Percentiles rank a stretch among this genome's conserved stretches.
These are phyloP conservation scores for Mergus octosetaceus DNA, from an alignment of 2,797 vertebrate species.

Conservation along the genomic window DNA sequence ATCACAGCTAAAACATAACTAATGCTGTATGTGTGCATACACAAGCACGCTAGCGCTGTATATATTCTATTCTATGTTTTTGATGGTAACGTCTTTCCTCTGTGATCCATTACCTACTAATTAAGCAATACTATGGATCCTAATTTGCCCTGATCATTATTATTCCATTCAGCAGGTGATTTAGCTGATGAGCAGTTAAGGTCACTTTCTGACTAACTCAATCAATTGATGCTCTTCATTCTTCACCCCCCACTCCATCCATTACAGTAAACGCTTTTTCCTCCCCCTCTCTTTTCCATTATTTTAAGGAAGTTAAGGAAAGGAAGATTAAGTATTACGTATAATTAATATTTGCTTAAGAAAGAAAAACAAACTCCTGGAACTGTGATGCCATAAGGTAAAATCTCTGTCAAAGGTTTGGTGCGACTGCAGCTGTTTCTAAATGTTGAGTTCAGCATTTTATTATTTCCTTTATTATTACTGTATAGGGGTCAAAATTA, in stretches of 20 bases:
- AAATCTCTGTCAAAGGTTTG: not conserved
- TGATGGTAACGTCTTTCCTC: not conserved
- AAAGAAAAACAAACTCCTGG: slow-evolving; percentile 13
- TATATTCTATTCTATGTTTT: not conserved
- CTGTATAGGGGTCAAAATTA: slow-evolving; percentile 39
- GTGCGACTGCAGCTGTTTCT: not conserved
- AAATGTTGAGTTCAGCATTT: slow-evolving; percentile 45
- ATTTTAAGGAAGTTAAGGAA: slow-evolving; percentile 19
- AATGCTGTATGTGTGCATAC: too few relatives aligned
- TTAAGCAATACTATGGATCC: slow-evolving; percentile 25
- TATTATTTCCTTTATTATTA: slow-evolving; percentile 52
- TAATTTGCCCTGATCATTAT: slow-evolving; percentile 57
- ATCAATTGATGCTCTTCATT: slow-evolving; percentile 52
- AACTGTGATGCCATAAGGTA: not conserved
- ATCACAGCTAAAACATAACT: not conserved
- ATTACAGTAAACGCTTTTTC: not conserved
- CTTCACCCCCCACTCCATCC: slow-evolving; percentile 15
- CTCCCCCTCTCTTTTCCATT: not conserved
- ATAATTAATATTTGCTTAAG: slow-evolving; percentile 6
- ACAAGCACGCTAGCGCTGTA: not conserved
- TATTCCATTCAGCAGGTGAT: slow-evolving; percentile 55
- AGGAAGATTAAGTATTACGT: not conserved
- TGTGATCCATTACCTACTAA: slow-evolving; percentile 28
- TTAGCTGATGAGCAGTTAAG: slow-evolving; percentile 54
- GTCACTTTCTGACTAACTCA: slow-evolving; percentile 67